A percentile compares a stretch with the other conserved stretches of the same genome.
phyloP scores from a whole-genome alignment of 1,140 invertebrate genomes.

The Cataglyphis hispanica region DNA sequence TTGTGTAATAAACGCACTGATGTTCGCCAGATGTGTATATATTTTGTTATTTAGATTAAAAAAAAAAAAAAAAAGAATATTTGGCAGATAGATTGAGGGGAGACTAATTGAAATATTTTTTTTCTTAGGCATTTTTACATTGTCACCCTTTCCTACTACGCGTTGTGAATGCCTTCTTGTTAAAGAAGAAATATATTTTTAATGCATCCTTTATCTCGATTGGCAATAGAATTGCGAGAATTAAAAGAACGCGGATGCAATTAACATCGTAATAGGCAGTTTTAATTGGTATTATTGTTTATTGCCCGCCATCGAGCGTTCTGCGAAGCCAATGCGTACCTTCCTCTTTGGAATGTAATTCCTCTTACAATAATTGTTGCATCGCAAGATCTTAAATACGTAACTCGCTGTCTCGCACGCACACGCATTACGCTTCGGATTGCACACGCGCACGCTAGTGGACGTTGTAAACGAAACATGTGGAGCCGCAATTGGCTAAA shows the following conservation, averaged over 20 bases:
- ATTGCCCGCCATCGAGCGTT: conserved; percentile 1
- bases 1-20: neutral
- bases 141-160: neutral
- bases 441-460: neutral
- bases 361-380: conserved; percentile 42
- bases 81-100: neutral
- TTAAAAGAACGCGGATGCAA: conserved; percentile 14
- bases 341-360: neutral
- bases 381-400: neutral
- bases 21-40: neutral
- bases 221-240: neutral
- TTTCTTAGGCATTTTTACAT: neutral
- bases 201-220: neutral
- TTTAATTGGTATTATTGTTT: conserved; percentile 53
- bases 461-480: conserved; percentile 23
- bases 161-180: neutral
- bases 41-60: neutral
- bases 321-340: neutral
- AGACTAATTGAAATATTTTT: neutral
- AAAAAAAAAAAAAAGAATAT: neutral
- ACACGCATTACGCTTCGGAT: conserved; percentile 39
- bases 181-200: neutral
- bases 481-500: conserved; percentile 68
- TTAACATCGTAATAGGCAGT: conserved; percentile 22
- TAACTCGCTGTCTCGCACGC: conserved; percentile 30